Evolutionary conservation across 2,113 vertebrate species (phyloP).

Genomic region (Callithrix jacchus): DNA sequence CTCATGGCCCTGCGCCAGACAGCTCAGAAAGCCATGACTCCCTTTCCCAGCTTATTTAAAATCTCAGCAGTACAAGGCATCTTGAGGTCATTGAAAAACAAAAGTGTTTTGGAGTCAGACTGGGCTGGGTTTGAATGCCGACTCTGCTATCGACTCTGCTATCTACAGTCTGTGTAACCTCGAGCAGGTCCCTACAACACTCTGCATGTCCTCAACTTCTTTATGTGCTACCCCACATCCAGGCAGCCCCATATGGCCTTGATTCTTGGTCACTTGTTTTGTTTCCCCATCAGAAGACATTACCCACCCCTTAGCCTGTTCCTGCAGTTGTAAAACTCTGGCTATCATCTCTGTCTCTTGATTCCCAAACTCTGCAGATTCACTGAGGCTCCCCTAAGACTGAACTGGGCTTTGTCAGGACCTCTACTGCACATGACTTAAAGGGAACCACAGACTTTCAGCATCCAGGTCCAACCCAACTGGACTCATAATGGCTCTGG

Average conservation of each 20-base stretch:
- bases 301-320: no score
- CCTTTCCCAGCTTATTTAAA: neutral
- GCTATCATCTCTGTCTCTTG: neutral
- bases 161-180: neutral
- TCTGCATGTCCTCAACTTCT: neutral
- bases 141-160: neutral
- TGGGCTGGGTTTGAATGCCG: neutral
- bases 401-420: neutral
- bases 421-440: neutral
- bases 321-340: neutral
- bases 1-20: neutral
- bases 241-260: neutral
- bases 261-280: neutral
- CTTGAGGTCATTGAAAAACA: neutral
- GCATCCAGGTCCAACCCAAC: neutral
- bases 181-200: neutral
- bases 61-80: neutral
- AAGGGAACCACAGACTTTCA: neutral
- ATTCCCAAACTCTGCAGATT: neutral
- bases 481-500: neutral
- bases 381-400: neutral
- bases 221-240: neutral
- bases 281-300: neutral
- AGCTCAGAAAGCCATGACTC: neutral
- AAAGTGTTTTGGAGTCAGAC: neutral